A percentile compares a stretch with the other conserved stretches of the same genome.
Evolutionary conservation across 2,888 invertebrate species (phyloP).

Genomic region (Pomacea canaliculata): DNA sequence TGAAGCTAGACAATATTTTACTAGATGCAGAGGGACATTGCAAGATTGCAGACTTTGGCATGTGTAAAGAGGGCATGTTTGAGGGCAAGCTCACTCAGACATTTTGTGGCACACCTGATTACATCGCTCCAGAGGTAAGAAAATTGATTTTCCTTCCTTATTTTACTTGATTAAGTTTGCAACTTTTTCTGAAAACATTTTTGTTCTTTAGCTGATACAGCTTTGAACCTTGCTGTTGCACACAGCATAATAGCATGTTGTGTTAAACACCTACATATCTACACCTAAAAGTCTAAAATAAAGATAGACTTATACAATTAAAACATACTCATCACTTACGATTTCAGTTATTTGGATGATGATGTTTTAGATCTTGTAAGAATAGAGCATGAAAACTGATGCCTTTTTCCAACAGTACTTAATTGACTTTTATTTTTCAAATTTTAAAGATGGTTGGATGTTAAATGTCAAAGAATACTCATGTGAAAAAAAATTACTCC

Average conservation of each 20-base stretch:
- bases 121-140: conserved; percentile 92
- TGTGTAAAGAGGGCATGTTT: conserved; percentile 95
- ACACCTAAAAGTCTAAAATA: not conserved
- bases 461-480: no score
- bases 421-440: no score
- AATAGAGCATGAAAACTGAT: no score
- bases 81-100: conserved; percentile 93
- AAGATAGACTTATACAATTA: no score
- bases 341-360: no score
- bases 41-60: conserved; percentile 79
- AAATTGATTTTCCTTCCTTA: not conserved
- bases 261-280: not conserved
- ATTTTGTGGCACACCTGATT: conserved; percentile 99
- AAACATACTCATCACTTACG: no score
- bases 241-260: not conserved
- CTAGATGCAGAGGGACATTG: conserved; percentile 90
- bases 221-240: not conserved
- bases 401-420: no score
- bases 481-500: no score
- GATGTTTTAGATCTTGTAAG: no score
- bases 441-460: no score
- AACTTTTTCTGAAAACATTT: not conserved
- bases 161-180: not conserved
- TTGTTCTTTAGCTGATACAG: not conserved
- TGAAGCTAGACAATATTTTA: conserved; percentile 98